Evolutionary conservation across 2,888 invertebrate genomes (phyloP), one percentile per base, ranked within the genome.

Genomic region (Cephus pygmeus): DNA sequence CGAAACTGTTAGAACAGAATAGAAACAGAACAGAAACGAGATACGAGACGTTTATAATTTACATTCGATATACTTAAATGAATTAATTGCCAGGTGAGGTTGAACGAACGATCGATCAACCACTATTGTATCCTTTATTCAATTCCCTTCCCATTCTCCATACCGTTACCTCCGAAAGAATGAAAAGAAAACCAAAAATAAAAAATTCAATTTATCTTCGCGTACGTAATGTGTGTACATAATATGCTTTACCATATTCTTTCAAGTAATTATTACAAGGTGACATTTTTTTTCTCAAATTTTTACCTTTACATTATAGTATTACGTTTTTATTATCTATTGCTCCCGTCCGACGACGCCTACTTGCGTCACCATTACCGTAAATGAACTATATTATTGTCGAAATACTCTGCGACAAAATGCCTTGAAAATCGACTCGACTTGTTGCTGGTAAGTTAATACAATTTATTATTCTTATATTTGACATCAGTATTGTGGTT

Each of bases 131-230:
- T 73, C 9, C 33, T 56, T 69, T 69, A 77, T 33, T 9, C 56
- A 23, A 56, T 56, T 23, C 56, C 9, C 23, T 56, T 56, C 56
- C 56, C 23, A 23, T 56, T 9, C 56, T 56, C 1, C 23, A 15
- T 23, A 23, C 40, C 9, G 23, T 56, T 56, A 56, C 56, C 40
- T 69, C 33, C 34, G 36, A 31, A 82, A 73, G 75, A 80, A 80
- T 77, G 79, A 80, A 82, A 81, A 78, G 69, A 79, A 82, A 75
- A 23, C 69, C 35, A 56, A 77, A 76, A 73, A 71, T n/a, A 85
- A 85, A 86, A 87, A 86, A 83, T 83, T 86, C 81, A 84, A 80
- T 85, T 83, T 83, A 85, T 87, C 87, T 85, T 84, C 85, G 83
- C 84, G 84, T 83, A 79, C 11, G 35, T 35, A 36, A 30, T 23